These are phyloP conservation scores for Chrysogorgia sp. DNA, from an alignment of 92 coral and sea anemone species.

Conservation along the genomic window DNA sequence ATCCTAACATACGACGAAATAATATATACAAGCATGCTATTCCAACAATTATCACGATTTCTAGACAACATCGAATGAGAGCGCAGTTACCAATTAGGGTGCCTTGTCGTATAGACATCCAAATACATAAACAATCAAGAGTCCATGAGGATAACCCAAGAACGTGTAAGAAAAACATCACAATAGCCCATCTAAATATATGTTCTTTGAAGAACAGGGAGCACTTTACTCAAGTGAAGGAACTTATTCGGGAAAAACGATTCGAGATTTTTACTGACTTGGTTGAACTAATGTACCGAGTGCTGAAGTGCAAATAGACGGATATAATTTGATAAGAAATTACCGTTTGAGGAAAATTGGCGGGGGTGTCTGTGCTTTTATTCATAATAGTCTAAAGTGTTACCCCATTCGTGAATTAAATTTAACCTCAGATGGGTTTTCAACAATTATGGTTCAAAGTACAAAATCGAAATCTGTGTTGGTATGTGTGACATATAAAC, in stretches of 20 bases:
- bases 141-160: too few relatives aligned
- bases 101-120: too few relatives aligned
- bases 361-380: conserved; percentile 18
- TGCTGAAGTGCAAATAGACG: neutral
- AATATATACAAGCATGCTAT: too few relatives aligned
- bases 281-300: conserved; percentile 22
- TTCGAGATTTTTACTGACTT: conserved; percentile 4
- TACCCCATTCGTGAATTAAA: neutral
- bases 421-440: conserved; percentile 8
- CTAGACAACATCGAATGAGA: too few relatives aligned
- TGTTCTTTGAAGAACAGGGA: too few relatives aligned
- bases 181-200: too few relatives aligned
- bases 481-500: conserved; percentile 9
- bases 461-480: conserved; percentile 1
- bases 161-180: too few relatives aligned
- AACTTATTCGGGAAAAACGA: conserved; percentile 2
- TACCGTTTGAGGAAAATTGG: conserved; percentile 1
- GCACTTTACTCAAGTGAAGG: neutral
- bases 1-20: too few relatives aligned
- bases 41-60: too few relatives aligned
- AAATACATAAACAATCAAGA: too few relatives aligned
- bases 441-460: conserved; percentile 17
- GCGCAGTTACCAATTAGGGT: too few relatives aligned
- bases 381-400: conserved; percentile 5
- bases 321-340: conserved; percentile 5